Base-by-base conservation (phyloP, 1,140 invertebrate species). In the Zaprionus inermis region DNA sequence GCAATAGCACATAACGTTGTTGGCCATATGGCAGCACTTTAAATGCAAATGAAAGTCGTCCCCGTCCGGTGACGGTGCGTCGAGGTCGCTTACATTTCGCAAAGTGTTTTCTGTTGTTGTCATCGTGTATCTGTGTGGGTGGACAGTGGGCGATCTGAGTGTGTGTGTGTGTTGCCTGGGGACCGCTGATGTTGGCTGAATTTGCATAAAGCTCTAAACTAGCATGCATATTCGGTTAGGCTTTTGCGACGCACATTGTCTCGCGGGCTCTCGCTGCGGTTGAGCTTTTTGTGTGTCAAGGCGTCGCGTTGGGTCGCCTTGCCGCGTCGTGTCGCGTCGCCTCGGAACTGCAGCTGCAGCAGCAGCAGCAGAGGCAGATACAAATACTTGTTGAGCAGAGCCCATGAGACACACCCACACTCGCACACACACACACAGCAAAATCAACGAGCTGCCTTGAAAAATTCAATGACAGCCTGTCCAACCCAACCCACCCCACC, bases 11-110 rank as follows among this genome's bases (percentile, higher is more conserved):
- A 69, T 56, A 67, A 73, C 52, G 36, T 79, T 86, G 72, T 71
- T 66, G 79, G 76, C 83, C 83, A 88, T 81, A 83, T 88, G 84
- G 84, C 84, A 89, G 69, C 84, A 88, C 84, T 88, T 88, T 89
- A 89, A 89, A 88, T 88, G 84, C 80, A 88, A 88, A 88, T 86
- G 83, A 86, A 86, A 86, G 83, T 83, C 72, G 66, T 88, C 65
- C 79, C 76, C 78, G 76, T 57, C 28, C 64, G 76, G 54, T 78
- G 82, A 78, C 71, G 65, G 81, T 84, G 81, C 82, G 82, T 85
- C 84, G 84, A 89, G 84, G 84, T 89, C 84, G 72, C 74, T 66
- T 76, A 80, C 84, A 78, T 89, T 78, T 89, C 64, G 64, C 79
- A 72, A 89, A 88, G 74, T 88, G 80, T 67, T 67, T 76, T 67